These are phyloP conservation scores for Aphodius sticticus DNA, from an alignment of 2,888 invertebrate genomes.

Conservation along the genomic window DNA sequence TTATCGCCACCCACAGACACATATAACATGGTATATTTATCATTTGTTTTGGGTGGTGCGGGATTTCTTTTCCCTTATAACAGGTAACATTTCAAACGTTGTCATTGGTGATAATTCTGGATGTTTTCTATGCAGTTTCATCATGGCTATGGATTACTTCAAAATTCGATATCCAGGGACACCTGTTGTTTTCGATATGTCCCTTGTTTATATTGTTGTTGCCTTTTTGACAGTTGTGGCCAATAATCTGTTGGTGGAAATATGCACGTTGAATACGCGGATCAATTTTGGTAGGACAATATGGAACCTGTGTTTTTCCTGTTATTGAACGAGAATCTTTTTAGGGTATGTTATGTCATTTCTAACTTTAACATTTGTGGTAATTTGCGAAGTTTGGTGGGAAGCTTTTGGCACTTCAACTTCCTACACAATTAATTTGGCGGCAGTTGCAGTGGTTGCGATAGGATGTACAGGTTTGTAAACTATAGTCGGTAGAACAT, in stretches of 20 bases:
- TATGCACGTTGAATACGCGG: slow-evolving; percentile 81
- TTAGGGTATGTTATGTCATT: slow-evolving; percentile 84
- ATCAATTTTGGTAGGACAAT: slow-evolving; percentile 79
- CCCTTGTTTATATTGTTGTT: slow-evolving; percentile 88
- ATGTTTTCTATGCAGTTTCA: slow-evolving; percentile 71
- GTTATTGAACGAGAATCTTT: slow-evolving; percentile 28
- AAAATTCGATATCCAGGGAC: slow-evolving; percentile 83
- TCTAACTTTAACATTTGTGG: slow-evolving; percentile 81
- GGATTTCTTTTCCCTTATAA: slow-evolving; percentile 93
- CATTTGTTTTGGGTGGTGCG: slow-evolving; percentile 84
- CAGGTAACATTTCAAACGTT: slow-evolving; percentile 67
- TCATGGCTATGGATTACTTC: slow-evolving; percentile 94
- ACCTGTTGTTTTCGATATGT: slow-evolving; percentile 92
- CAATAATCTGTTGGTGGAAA: slow-evolving; percentile 85
- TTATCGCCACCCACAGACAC: slow-evolving; percentile 74
- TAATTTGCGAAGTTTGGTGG: slow-evolving; percentile 87
- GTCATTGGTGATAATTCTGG: neutral
- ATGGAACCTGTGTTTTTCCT: neutral
- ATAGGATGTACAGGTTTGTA: slow-evolving; percentile 81
- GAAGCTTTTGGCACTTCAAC: slow-evolving; percentile 80
- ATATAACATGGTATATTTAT: slow-evolving; percentile 76
- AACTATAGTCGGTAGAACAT: neutral
- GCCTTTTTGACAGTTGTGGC: slow-evolving; percentile 87
- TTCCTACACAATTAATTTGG: slow-evolving; percentile 83
- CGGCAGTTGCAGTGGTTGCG: slow-evolving; percentile 85